These are phyloP conservation scores for Agriotes lineatus DNA, from an alignment of 2,888 invertebrate genomes.

Conservation along the genomic window DNA sequence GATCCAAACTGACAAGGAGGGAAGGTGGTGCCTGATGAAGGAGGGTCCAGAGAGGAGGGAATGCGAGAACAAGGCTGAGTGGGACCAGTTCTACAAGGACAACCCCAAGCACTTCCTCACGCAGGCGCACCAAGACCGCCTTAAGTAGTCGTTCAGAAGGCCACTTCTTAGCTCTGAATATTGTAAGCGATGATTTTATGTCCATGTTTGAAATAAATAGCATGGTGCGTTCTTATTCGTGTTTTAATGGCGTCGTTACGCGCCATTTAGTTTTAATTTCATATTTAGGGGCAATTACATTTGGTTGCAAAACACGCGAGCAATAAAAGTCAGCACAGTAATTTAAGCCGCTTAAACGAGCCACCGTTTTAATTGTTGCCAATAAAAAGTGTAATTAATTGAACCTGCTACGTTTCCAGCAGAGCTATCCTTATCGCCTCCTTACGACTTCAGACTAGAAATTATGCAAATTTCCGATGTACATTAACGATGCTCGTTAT, in stretches of 20 bases:
- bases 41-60: conserved; percentile 22
- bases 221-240: too few species aligned
- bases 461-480: too few species aligned
- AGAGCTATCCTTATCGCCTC: too few species aligned
- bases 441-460: too few species aligned
- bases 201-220: too few species aligned
- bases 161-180: too few species aligned
- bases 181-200: too few species aligned
- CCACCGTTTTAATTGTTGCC: conserved; percentile 2
- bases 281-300: conserved; percentile 2
- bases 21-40: conserved; percentile 44
- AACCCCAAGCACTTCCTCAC: conserved; percentile 39
- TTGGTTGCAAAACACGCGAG: neutral
- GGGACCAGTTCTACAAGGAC: conserved; percentile 47
- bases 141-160: neutral
- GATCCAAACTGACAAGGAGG: conserved; percentile 42
- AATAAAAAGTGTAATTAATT: conserved; percentile 11
- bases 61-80: conserved; percentile 46
- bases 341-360: conserved; percentile 11
- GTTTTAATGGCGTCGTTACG: neutral
- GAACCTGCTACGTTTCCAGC: neutral
- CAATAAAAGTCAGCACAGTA: conserved; percentile 6
- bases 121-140: neutral
- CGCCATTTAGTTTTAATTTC: neutral
- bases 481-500: too few species aligned